A percentile compares a stretch with the other conserved stretches of the same genome.
Conservation (phyloP, 2,113 vertebrate genomes). For the Myrmecophaga tridactyla region DNA sequence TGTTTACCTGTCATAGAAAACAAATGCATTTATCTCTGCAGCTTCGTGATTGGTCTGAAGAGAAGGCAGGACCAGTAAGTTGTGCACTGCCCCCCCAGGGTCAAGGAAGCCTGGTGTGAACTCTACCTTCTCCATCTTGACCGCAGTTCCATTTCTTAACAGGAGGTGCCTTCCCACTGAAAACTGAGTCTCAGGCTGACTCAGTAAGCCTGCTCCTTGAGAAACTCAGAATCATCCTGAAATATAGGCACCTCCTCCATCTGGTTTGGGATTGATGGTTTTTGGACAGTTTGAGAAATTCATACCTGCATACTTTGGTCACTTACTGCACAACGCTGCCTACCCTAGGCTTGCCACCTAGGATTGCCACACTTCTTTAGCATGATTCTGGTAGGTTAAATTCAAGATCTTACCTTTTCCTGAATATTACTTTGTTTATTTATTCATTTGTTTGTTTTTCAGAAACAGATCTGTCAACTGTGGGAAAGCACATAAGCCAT, state of each 20-base stretch:
- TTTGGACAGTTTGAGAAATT: background rate
- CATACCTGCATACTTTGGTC: background rate
- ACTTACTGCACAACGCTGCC: background rate
- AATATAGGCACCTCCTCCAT: background rate
- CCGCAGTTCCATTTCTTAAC: background rate
- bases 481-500: background rate
- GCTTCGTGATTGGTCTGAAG: background rate
- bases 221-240: background rate
- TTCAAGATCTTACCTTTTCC: background rate
- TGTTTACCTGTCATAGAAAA: constrained; percentile 63
- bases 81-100: no score
- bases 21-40: background rate
- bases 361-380: background rate
- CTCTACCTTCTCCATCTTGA: background rate
- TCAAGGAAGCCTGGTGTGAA: background rate
- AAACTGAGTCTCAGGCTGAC: background rate
- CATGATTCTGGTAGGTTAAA: background rate
- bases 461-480: background rate
- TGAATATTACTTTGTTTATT: background rate
- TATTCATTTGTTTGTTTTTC: background rate
- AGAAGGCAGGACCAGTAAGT: background rate
- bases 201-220: background rate
- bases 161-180: background rate
- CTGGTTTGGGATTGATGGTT: background rate
- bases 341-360: background rate